Evolutionary conservation across 1,140 invertebrate species (phyloP).

Genomic region (Drosophila watanabei): DNA sequence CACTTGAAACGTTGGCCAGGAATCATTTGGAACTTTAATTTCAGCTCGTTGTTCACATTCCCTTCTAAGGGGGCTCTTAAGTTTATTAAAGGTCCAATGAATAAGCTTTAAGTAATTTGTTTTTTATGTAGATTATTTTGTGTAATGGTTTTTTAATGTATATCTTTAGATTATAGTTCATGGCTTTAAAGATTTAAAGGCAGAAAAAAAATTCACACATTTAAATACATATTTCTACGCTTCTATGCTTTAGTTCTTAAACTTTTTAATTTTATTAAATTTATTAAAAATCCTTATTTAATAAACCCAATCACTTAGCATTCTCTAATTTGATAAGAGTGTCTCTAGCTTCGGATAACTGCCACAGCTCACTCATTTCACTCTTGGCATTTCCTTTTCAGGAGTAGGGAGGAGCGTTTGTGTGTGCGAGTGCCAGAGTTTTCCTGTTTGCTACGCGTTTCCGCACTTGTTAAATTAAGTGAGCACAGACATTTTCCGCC

Average conservation of each 20-base stretch:
- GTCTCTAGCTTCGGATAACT: not conserved
- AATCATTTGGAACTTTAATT: constrained; percentile 29
- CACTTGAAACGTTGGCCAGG: constrained; percentile 11
- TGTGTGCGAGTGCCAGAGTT: constrained; percentile 2
- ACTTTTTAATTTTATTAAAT: no score
- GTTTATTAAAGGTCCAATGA: not conserved
- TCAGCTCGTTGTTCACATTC: not conserved
- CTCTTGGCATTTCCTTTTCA: not conserved
- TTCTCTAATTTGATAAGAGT: not conserved
- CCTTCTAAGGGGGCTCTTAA: not conserved
- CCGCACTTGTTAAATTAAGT: constrained; percentile 56
- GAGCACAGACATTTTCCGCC: constrained; percentile 64
- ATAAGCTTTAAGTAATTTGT: no score
- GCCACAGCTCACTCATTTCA: constrained; percentile 3
- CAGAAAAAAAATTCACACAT: not conserved
- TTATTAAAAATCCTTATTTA: not conserved
- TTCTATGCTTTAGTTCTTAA: not conserved
- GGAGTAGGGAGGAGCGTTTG: not conserved
- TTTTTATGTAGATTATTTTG: not conserved
- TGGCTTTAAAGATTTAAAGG: not conserved
- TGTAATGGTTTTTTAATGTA: not conserved
- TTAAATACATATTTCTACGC: not conserved
- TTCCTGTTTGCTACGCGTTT: constrained; percentile 38
- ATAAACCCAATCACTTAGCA: accelerated
- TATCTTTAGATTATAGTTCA: not conserved